Percentiles rank a stretch among this genome's conserved stretches.
phyloP scores from a whole-genome alignment of 2,113 vertebrate species.

The Panthera leo region DNA sequence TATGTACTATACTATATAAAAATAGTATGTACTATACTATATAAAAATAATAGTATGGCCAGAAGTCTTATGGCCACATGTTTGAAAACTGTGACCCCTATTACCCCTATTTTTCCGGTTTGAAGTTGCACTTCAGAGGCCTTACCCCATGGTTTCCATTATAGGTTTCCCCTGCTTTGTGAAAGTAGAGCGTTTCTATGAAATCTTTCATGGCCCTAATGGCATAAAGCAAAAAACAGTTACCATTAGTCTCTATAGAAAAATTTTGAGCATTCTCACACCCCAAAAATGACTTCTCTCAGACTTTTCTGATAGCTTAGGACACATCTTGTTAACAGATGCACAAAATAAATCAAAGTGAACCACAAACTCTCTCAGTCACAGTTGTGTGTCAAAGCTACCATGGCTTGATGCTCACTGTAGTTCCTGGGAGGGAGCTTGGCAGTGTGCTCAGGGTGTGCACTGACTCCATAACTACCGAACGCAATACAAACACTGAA shows the following conservation, averaged over 20 bases:
- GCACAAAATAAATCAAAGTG: not conserved
- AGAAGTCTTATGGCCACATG: not conserved
- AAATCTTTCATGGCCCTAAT: not conserved
- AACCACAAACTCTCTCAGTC: not conserved
- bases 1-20: no score
- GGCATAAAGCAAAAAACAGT: not conserved
- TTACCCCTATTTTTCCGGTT: not conserved
- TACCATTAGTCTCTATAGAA: not conserved
- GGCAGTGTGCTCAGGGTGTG: not conserved
- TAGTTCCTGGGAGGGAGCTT: not conserved
- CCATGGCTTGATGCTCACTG: not conserved
- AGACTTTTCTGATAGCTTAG: not conserved
- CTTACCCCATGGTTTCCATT: not conserved
- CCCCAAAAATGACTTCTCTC: not conserved
- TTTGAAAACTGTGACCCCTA: not conserved
- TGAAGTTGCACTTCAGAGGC: not conserved
- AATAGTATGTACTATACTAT: not conserved
- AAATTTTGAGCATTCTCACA: not conserved
- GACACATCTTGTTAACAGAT: not conserved
- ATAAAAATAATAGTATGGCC: not conserved
- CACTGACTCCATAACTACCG: not conserved
- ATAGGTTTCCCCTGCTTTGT: not conserved
- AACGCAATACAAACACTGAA: not conserved
- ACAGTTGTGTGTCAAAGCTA: not conserved
- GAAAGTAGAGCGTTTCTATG: not conserved